Evolutionary conservation across 2,888 invertebrate genomes (phyloP).

Genomic region (Stenodera caucasica): DNA sequence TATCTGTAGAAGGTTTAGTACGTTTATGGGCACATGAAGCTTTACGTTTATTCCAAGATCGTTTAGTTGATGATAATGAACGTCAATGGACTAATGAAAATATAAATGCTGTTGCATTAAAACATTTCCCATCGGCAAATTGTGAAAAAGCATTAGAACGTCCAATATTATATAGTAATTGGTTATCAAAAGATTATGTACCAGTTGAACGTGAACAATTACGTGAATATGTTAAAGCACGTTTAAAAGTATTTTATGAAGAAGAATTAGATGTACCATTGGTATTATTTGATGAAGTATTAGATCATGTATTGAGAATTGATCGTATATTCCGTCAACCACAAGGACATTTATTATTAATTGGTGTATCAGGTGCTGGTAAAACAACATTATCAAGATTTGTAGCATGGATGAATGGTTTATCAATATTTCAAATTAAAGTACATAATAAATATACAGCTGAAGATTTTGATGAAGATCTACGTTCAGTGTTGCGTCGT

Average conservation of each 20-base stretch:
- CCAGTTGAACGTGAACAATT: conserved; percentile 95
- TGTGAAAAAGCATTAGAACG: conserved; percentile 81
- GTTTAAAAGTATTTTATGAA: conserved; percentile 97
- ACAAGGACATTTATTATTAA: conserved; percentile 95
- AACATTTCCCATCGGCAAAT: conserved; percentile 80
- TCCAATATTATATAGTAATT: conserved; percentile 98
- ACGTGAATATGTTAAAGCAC: conserved; percentile 94
- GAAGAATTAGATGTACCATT: conserved; percentile 98
- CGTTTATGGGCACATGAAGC: conserved; percentile 99
- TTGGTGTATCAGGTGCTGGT: conserved; percentile 98
- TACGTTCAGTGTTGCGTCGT: conserved; percentile 82
- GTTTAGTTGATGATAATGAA: conserved; percentile 92
- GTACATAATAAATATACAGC: conserved; percentile 99
- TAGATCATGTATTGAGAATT: conserved; percentile 97
- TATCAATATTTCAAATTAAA: conserved; percentile 99
- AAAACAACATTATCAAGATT: conserved; percentile 99
- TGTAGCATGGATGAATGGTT: conserved; percentile 99
- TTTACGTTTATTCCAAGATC: conserved; percentile 93
- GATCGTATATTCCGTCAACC: conserved; percentile 99
- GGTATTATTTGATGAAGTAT: conserved; percentile 98
- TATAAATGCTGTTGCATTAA: conserved; percentile 88
- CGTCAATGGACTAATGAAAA: conserved; percentile 98
- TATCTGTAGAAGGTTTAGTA: conserved; percentile 92
- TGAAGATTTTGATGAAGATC: conserved; percentile 98
- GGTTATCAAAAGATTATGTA: conserved; percentile 97